Base-by-base conservation (phyloP, 92 coral and sea anemone genomes). In the Virgularia gustaviana region DNA sequence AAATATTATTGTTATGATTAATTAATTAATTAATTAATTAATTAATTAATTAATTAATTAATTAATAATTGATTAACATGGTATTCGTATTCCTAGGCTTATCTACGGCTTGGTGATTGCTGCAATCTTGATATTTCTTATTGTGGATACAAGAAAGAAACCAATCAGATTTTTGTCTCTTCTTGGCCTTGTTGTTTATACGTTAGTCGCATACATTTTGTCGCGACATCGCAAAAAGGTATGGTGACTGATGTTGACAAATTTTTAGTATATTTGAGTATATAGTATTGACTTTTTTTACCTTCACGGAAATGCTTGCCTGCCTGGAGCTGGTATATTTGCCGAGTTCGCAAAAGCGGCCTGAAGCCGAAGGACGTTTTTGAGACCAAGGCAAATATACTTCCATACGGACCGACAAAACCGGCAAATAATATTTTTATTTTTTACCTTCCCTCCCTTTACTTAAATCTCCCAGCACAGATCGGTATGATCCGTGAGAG, bases 151-250 rank as follows among this genome's bases (percentile, higher is more conserved):
- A 19, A 83, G 84, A 4, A 86, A 82, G 39, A 78, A 90, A 25
- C 96, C 96, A 9, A 52, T 60, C 9, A 81, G 89, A 6, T 80
- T 90, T 64, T 59, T 90, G 19, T 90, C 96, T 4, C 61, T 90
- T 38, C 86, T 63, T 25, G 96, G 96, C 16, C 66, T 90, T 45
- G 33, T 72, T 36, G 34, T 67, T 24, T 83, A 88, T 42, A 65
- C 85, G 12, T 44, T 71, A 3, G 12, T 82, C 35, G 82, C 88
- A 66, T 90, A 88, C 84, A 0, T 87, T 6, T 84, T 71, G 36
- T 90, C 96, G 24, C 81, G 63, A 49, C 88, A 90, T 70, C 87
- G 88, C 30, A 71, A 79, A 71, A 90, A 85, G 96, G 96, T 84
- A 73, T 44, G 10, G 7, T 20, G 8, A 39, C 45, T 15, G 8